A percentile compares a stretch with the other conserved stretches of the same genome.
Evolutionary conservation across 2,888 invertebrate species (phyloP).

Genomic region (Esperia sulphurella): DNA sequence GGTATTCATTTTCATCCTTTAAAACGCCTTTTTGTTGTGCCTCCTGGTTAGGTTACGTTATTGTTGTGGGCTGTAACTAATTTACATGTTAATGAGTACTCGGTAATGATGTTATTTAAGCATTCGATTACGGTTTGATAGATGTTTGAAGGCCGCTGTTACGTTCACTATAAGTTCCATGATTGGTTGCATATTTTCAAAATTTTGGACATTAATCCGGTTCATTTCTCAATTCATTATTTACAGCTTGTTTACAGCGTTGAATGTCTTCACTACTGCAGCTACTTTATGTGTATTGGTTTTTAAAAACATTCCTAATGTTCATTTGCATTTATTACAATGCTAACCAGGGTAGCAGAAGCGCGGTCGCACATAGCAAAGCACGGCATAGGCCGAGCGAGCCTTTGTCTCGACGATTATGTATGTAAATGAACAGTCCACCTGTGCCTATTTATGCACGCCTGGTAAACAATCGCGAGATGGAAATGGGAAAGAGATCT

Average conservation of each 20-base stretch:
- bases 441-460: slow-evolving; percentile 62
- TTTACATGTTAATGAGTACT: slow-evolving; percentile 74
- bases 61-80: slow-evolving; percentile 70
- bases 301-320: slow-evolving; percentile 51
- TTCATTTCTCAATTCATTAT: too few species aligned
- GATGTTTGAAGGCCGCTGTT: neutral
- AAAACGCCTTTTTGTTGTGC: slow-evolving; percentile 64
- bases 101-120: slow-evolving; percentile 42
- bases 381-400: slow-evolving; percentile 41
- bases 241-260: too few species aligned
- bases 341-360: slow-evolving; percentile 57
- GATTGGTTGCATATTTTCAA: neutral
- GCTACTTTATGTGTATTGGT: slow-evolving; percentile 24
- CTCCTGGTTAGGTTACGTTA: slow-evolving; percentile 62
- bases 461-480: slow-evolving; percentile 60
- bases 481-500: slow-evolving; percentile 48
- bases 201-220: too few species aligned
- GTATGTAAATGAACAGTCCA: slow-evolving; percentile 60
- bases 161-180: neutral
- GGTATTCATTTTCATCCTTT: slow-evolving; percentile 73
- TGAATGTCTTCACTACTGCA: neutral
- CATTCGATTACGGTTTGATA: slow-evolving; percentile 19
- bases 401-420: slow-evolving; percentile 70
- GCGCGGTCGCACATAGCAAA: slow-evolving; percentile 43
- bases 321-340: slow-evolving; percentile 69